Percentiles rank a stretch among this genome's conserved stretches.
phyloP scores from a whole-genome alignment of 2,888 invertebrate species.

The Xestia sexstrigata region DNA sequence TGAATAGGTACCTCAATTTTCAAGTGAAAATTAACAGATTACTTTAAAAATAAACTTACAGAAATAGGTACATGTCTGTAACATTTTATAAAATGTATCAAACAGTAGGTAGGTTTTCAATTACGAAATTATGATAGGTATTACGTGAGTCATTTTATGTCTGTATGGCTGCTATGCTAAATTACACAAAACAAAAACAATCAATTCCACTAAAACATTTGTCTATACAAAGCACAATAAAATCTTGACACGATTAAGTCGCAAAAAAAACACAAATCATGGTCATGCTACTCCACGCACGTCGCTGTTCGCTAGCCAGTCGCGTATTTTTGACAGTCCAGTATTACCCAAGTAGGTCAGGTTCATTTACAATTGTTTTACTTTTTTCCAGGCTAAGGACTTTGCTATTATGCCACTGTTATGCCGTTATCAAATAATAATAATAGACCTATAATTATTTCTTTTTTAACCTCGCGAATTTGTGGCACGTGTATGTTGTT shows the following conservation, averaged over 20 bases:
- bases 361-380: constrained; percentile 56
- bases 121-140: too few species aligned
- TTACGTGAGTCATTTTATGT: background rate
- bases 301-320: constrained; percentile 26
- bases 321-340: constrained; percentile 41
- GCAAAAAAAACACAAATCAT: constrained; percentile 13
- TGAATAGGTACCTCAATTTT: too few species aligned
- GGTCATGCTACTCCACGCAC: constrained; percentile 48
- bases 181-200: background rate
- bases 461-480: constrained; percentile 38
- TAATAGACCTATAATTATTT: constrained; percentile 29
- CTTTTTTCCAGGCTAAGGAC: constrained; percentile 63
- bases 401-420: constrained; percentile 38
- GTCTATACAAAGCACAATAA: background rate
- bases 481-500: background rate
- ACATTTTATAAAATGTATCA: background rate
- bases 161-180: background rate
- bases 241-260: constrained; percentile 36
- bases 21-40: too few species aligned
- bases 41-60: too few species aligned
- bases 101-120: background rate
- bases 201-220: background rate
- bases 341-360: constrained; percentile 67
- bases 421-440: constrained; percentile 56
- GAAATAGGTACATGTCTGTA: background rate